Base-by-base conservation (phyloP, 2,797 vertebrate species). In the Buphagus erythrorhynchus region DNA sequence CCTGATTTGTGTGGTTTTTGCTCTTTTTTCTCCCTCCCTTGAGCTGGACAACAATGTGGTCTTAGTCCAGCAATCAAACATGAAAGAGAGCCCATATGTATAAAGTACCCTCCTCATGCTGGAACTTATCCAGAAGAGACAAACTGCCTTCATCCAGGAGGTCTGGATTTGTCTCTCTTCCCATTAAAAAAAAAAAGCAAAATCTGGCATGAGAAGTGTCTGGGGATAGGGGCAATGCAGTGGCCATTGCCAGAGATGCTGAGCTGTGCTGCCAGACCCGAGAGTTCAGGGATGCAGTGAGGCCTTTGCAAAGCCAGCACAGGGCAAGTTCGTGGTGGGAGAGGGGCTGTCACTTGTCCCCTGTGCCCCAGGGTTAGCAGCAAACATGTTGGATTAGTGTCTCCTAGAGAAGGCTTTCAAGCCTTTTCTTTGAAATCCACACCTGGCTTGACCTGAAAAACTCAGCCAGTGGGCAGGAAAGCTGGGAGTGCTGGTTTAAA, bases 61-160 rank as follows among this genome's bases (percentile, higher is more conserved):
- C 78, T 91, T 87, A 89, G 93, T 94, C 86, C 86, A 92, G 80
- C 74, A 95, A 86, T 96, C 92, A 93, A 61, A 96, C 86, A 94
- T 91, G 88, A 96, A 94, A 96, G 88, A 51, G 16, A 73, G 43
- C 49, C 75, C 90, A 75, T 93, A 91, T 90, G 91, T 80, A 71
- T 62, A 0, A 92, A 92, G 75, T 58, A 79, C 68, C 54, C 68
- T 92, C 90, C 91, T 95, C 69, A n/a, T 80, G 88, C 93, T 96
- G 93, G 89, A 89, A 87, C 80, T 89, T 24, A 28, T 90, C 93
- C 95, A 97, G 95, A 94, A 86, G 75, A 95, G 91, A 91, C 52
- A 91, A 95, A 90, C 28, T 74, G 11, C 29, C 73, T 94, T 94
- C 82, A 58, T 52, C 75, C 46, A 86, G 42, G 62, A 80, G 62